A percentile compares a stretch with the other conserved stretches of the same genome.
Conservation (phyloP, 2,888 invertebrate species). For the Dynastes grantii region DNA sequence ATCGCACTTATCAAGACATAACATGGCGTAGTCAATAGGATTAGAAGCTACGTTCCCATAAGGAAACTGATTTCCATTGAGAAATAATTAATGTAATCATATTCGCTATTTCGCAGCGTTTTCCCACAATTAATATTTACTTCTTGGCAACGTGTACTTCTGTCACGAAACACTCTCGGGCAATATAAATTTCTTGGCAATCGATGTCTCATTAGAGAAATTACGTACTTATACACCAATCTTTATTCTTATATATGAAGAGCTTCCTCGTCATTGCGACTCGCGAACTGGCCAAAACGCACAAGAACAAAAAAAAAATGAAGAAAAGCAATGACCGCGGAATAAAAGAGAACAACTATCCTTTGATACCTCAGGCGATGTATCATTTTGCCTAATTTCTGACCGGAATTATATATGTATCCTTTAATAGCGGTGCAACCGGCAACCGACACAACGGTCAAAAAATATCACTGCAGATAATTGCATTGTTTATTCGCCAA, state of each 20-base stretch:
- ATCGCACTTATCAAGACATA: too few species aligned
- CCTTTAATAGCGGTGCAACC: constrained; percentile 24
- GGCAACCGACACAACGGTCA: constrained; percentile 28
- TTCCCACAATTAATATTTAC: too few species aligned
- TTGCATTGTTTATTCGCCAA: constrained; percentile 46
- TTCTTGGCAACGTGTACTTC: too few species aligned
- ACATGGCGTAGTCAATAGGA: too few species aligned
- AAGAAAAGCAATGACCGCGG: neutral
- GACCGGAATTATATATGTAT: constrained; percentile 23
- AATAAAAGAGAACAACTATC: constrained; percentile 8
- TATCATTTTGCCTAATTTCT: constrained; percentile 46
- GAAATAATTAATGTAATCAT: neutral
- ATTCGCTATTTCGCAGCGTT: too few species aligned
- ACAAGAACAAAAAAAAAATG: neutral
- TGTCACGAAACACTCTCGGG: neutral
- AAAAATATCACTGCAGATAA: constrained; percentile 49
- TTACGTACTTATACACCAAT: neutral
- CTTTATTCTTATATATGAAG: neutral
- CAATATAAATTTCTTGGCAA: constrained; percentile 16
- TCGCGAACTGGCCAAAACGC: constrained; percentile 18
- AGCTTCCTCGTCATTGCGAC: neutral
- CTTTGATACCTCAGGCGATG: constrained; percentile 21
- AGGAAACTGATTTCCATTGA: too few species aligned
- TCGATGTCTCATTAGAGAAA: constrained; percentile 19
- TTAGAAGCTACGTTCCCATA: too few species aligned